Conservation (phyloP, 2,888 invertebrate genomes). For the Crepidodera aurea region DNA sequence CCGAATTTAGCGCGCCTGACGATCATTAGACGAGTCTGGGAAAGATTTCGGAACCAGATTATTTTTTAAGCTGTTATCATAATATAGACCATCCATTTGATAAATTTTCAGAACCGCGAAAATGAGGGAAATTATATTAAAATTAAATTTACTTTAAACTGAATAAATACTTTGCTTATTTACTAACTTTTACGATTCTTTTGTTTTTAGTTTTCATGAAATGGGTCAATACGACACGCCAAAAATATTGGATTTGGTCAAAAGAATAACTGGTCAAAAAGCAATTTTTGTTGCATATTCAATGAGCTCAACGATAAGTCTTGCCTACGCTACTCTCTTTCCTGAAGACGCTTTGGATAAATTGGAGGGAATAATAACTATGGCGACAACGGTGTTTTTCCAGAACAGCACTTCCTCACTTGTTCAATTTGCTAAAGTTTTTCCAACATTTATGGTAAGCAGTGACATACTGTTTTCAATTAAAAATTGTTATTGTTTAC, state of each 20-base stretch:
- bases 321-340: constrained; percentile 4
- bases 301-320: constrained; percentile 5
- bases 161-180: too few species aligned
- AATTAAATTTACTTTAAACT: too few species aligned
- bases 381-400: constrained; percentile 8
- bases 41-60: too few species aligned
- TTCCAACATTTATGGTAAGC: not conserved
- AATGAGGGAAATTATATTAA: too few species aligned
- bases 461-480: too few species aligned
- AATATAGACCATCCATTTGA: too few species aligned
- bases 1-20: too few species aligned
- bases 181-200: too few species aligned
- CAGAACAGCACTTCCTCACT: not conserved
- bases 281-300: constrained; percentile 17
- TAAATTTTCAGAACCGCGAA: too few species aligned
- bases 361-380: constrained; percentile 8
- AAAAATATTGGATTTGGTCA: constrained; percentile 3
- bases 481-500: too few species aligned
- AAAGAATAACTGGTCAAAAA: not conserved
- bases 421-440: not conserved
- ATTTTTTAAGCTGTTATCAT: too few species aligned
- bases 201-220: constrained; percentile 25
- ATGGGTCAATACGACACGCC: constrained; percentile 16
- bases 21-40: too few species aligned
- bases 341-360: constrained; percentile 6